These are phyloP conservation scores for Steinernema khuongi DNA, from an alignment of 1,140 invertebrate genomes.

Conservation along the genomic window DNA sequence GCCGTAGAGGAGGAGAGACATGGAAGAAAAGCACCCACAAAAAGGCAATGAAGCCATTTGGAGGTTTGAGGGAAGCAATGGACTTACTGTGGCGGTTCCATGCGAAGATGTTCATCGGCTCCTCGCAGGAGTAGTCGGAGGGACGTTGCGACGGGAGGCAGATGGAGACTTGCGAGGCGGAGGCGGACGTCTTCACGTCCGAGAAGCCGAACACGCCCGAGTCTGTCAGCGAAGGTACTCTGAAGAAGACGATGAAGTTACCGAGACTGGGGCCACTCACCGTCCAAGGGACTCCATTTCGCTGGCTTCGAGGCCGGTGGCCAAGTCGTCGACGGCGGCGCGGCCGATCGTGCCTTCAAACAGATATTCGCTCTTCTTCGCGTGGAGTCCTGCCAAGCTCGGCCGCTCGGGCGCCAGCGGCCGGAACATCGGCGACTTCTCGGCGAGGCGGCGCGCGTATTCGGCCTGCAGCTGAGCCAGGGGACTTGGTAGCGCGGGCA, in stretches of 20 bases:
- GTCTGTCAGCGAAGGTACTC: neutral
- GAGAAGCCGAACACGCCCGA: slow-evolving; percentile 5
- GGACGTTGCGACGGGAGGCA: neutral
- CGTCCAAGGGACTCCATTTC: neutral
- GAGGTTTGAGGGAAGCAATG: neutral
- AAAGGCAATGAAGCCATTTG: too few relatives aligned
- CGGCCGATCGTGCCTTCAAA: neutral
- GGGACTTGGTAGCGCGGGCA: neutral
- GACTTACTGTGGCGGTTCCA: neutral
- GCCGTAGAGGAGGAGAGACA: too few relatives aligned
- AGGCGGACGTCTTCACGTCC: neutral
- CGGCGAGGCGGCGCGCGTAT: neutral
- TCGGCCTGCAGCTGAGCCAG: neutral
- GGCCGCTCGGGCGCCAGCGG: neutral
- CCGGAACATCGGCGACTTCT: neutral
- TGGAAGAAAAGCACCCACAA: too few relatives aligned
- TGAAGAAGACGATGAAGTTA: neutral
- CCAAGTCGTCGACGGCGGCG: neutral
- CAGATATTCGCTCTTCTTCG: neutral
- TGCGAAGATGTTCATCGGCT: neutral
- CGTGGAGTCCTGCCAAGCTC: too few relatives aligned
- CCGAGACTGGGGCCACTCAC: neutral
- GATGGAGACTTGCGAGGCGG: neutral
- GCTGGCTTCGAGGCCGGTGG: neutral
- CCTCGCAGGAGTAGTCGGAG: neutral